Evolutionary conservation across 1,140 invertebrate genomes (phyloP).

Genomic region (Trachymyrmex septentrionalis): DNA sequence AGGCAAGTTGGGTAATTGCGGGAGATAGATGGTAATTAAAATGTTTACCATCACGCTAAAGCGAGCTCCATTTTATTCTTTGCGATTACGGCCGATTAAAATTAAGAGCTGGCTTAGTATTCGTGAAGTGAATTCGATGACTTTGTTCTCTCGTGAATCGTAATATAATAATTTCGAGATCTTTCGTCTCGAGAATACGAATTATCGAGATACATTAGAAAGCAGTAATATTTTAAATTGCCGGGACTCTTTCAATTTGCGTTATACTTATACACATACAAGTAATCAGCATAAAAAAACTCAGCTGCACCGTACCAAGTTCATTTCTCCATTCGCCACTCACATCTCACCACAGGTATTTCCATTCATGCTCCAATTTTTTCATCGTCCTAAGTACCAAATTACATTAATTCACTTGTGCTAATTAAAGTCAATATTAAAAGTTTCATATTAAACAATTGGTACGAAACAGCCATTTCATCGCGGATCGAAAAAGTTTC

Average conservation of each 20-base stretch:
- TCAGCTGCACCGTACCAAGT: background rate
- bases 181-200: background rate
- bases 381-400: slow-evolving; percentile 5
- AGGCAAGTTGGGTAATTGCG: slow-evolving; percentile 35
- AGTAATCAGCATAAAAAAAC: slow-evolving; percentile 41
- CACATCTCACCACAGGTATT: slow-evolving; percentile 16
- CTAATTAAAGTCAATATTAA: slow-evolving; percentile 58
- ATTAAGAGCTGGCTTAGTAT: slow-evolving; percentile 48
- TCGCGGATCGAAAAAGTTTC: slow-evolving; percentile 48
- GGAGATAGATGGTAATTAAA: slow-evolving; percentile 59
- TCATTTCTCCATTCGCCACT: background rate
- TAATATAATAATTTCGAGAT: slow-evolving; percentile 46
- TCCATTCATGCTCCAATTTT: slow-evolving; percentile 38
- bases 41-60: slow-evolving; percentile 45
- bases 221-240: slow-evolving; percentile 43
- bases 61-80: slow-evolving; percentile 22
- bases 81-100: slow-evolving; percentile 24
- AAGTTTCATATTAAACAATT: slow-evolving; percentile 60
- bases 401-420: slow-evolving; percentile 40
- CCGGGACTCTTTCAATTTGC: background rate
- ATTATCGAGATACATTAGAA: background rate
- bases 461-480: slow-evolving; percentile 32
- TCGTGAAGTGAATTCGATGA: slow-evolving; percentile 1
- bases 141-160: background rate
- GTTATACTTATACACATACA: slow-evolving; percentile 2